Evolutionary conservation across 2,113 vertebrate species (phyloP).

Genomic region (Ptilonorhynchus violaceus): DNA sequence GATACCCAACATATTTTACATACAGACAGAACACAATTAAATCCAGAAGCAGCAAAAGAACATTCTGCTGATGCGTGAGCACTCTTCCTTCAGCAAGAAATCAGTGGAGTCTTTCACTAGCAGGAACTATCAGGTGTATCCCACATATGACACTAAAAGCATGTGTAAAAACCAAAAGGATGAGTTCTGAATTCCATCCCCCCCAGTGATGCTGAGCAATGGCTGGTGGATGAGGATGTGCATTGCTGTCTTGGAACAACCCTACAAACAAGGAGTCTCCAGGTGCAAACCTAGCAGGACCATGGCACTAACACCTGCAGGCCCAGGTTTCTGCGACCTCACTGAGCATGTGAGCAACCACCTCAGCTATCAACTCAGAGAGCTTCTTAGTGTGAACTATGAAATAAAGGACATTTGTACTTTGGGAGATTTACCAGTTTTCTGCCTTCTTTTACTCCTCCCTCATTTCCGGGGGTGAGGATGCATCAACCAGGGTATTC

Average conservation of each 20-base stretch:
- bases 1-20: not conserved
- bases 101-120: not conserved
- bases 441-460: slow-evolving; percentile 13
- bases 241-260: not conserved
- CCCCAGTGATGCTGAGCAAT: slow-evolving; percentile 16
- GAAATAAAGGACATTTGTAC: slow-evolving; percentile 17
- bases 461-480: slow-evolving; percentile 31
- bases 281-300: not conserved
- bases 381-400: not conserved
- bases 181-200: not conserved
- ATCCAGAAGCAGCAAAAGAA: slow-evolving; percentile 30
- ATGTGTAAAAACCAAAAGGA: not conserved
- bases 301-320: slow-evolving; percentile 3
- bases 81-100: not conserved
- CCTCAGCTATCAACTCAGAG: not conserved
- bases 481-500: slow-evolving; percentile 13
- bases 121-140: not conserved
- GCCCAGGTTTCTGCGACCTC: not conserved
- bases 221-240: slow-evolving; percentile 9
- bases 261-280: not conserved
- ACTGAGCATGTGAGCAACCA: slow-evolving; percentile 7
- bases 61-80: not conserved
- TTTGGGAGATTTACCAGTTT: not conserved
- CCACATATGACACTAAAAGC: not conserved
- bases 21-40: not conserved